phyloP scores from a whole-genome alignment of 1,140 invertebrate genomes.

The Panagrolaimus sp. region DNA sequence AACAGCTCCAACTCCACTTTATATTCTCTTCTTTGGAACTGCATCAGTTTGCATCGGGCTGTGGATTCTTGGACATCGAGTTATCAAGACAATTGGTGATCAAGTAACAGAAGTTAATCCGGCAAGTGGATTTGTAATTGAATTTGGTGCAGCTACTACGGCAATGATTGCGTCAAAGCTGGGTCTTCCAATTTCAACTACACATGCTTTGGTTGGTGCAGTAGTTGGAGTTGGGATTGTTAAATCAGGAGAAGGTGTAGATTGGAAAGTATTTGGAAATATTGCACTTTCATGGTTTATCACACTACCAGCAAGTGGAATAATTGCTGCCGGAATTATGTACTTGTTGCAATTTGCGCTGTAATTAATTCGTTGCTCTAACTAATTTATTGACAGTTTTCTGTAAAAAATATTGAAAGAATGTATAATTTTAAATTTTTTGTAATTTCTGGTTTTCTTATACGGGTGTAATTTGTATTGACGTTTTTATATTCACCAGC shows the following conservation, averaged over 20 bases:
- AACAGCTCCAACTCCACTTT: constrained; percentile 14
- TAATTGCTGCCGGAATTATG: constrained; percentile 59
- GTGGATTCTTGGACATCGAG: constrained; percentile 84
- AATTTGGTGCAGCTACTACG: constrained; percentile 84
- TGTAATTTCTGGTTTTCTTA: no score
- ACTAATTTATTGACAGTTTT: no score
- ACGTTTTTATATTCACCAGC: no score
- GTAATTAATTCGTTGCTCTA: no score
- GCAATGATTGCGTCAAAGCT: constrained; percentile 86
- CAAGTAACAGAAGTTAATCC: constrained; percentile 37
- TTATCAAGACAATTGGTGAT: constrained; percentile 68
- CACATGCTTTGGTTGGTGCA: constrained; percentile 89
- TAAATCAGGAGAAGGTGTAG: constrained; percentile 45
- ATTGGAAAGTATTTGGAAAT: constrained; percentile 65
- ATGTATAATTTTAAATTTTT: no score
- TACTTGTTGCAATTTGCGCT: constrained; percentile 7
- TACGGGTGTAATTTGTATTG: no score
- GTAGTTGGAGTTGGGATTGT: constrained; percentile 24
- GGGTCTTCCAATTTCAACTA: constrained; percentile 86
- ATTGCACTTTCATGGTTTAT: constrained; percentile 91
- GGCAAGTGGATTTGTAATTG: constrained; percentile 80
- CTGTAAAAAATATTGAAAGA: no score
- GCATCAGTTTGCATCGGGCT: constrained; percentile 83
- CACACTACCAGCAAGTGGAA: constrained; percentile 80
- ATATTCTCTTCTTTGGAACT: constrained; percentile 21